Percentiles rank a stretch among this genome's conserved stretches.
Conservation (phyloP, 1,140 invertebrate genomes). For the Saccostrea cuccullata region DNA sequence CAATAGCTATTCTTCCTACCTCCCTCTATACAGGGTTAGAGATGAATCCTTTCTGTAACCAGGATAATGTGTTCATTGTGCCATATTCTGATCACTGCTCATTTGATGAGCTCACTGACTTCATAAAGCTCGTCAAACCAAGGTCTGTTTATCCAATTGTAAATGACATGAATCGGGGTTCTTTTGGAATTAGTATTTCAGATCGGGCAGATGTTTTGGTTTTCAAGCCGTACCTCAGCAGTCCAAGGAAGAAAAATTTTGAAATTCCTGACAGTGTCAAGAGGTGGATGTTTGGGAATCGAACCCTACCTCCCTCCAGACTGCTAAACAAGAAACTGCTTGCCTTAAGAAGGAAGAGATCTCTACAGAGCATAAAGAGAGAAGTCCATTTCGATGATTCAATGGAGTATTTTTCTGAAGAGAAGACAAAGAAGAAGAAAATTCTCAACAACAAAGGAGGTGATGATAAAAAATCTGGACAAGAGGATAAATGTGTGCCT, state of each 20-base stretch:
- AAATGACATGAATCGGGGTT: slow-evolving; percentile 58
- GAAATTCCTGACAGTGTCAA: slow-evolving; percentile 50
- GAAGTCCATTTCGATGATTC: too few species aligned
- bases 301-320: background rate
- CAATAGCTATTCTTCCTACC: too few species aligned
- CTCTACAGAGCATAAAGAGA: too few species aligned
- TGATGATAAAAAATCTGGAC: too few species aligned
- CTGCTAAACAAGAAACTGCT: background rate
- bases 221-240: too few species aligned
- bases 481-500: too few species aligned
- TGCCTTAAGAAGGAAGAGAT: background rate
- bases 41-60: too few species aligned
- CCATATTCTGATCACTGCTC: slow-evolving; percentile 79
- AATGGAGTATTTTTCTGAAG: too few species aligned
- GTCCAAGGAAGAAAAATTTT: background rate
- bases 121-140: slow-evolving; percentile 75
- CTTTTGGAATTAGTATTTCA: slow-evolving; percentile 63
- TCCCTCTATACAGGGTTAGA: too few species aligned
- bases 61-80: slow-evolving; percentile 75
- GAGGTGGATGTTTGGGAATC: slow-evolving; percentile 46
- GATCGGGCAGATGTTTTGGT: slow-evolving; percentile 69
- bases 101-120: slow-evolving; percentile 75
- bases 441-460: too few species aligned
- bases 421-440: too few species aligned
- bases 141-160: slow-evolving; percentile 76